A percentile compares a stretch with the other conserved stretches of the same genome.
These are phyloP conservation scores for Tubulanus polymorphus DNA, from an alignment of 2,888 invertebrate genomes.

Conservation along the genomic window DNA sequence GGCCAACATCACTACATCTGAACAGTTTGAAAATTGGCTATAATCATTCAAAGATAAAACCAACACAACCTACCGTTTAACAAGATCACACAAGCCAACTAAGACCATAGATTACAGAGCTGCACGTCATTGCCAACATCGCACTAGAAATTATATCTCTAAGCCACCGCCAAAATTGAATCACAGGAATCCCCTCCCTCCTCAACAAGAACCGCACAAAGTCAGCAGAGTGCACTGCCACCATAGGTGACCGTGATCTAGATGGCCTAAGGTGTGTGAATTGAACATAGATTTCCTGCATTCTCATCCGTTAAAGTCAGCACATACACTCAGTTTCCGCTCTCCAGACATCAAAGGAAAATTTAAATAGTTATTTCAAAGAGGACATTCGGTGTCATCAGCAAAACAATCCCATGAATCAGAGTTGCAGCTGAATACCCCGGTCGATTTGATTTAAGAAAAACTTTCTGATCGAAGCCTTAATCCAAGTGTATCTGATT, in stretches of 20 bases:
- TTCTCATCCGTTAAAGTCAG: background rate
- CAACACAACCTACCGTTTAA: background rate
- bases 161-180: background rate
- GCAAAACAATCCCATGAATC: background rate
- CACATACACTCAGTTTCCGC: background rate
- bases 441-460: background rate
- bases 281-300: background rate
- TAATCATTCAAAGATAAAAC: background rate
- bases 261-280: background rate
- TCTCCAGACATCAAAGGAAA: background rate
- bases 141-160: background rate
- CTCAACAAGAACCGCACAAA: no score
- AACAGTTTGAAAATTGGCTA: background rate
- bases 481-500: background rate
- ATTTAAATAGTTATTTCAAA: background rate
- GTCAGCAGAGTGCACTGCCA: background rate
- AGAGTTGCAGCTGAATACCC: background rate
- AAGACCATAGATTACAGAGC: background rate
- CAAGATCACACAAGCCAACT: background rate
- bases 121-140: background rate
- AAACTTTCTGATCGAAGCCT: background rate
- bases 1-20: background rate
- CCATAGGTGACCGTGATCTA: no score
- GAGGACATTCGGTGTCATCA: background rate
- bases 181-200: no score